A percentile compares a stretch with the other conserved stretches of the same genome.
phyloP scores from a whole-genome alignment of 2,888 invertebrate species.

The Eilema griseolum region DNA sequence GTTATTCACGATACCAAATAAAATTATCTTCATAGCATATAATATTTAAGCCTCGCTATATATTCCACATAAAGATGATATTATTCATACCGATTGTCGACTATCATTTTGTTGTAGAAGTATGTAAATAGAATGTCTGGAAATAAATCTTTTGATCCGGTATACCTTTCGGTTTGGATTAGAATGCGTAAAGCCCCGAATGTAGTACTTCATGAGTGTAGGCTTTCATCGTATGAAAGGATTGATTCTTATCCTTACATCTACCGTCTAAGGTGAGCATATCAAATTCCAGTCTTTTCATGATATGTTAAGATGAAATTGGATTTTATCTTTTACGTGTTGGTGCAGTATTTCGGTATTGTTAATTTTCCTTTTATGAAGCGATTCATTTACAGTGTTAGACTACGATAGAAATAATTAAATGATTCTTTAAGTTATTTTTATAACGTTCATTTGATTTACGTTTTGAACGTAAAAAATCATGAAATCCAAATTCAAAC shows the following conservation, averaged over 20 bases:
- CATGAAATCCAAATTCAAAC: not conserved
- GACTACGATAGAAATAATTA: too few species aligned
- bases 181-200: not conserved
- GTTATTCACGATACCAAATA: not conserved
- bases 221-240: constrained; percentile 7
- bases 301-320: constrained; percentile 1
- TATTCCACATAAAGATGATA: not conserved
- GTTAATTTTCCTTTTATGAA: not conserved
- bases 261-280: constrained; percentile 7
- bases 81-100: not conserved
- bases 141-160: not conserved
- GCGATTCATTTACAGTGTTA: too few species aligned
- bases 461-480: not conserved
- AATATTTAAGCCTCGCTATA: not conserved
- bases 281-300: constrained; percentile 8
- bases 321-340: not conserved
- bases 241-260: constrained; percentile 15
- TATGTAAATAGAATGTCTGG: constrained; percentile 1
- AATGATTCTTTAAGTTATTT: too few species aligned
- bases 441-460: too few species aligned
- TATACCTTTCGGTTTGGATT: not conserved
- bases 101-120: not conserved
- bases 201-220: constrained; percentile 3
- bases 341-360: not conserved
- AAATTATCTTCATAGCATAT: not conserved